Evolutionary conservation across 2,113 vertebrate species (phyloP).

Genomic region (Rhagologus leucostigma): DNA sequence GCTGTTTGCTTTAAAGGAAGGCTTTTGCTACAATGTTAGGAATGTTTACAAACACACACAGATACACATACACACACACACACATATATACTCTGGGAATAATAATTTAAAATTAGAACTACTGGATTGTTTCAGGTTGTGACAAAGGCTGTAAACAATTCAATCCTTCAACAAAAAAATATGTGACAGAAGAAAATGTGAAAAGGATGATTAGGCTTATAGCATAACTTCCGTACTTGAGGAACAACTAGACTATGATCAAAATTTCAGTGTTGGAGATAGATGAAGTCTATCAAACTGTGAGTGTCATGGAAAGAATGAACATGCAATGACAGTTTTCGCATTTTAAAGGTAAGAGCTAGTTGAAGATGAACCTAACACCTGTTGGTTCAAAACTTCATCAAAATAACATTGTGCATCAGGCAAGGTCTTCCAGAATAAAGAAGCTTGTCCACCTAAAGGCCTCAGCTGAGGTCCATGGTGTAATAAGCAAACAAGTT

Average conservation of each 20-base stretch:
- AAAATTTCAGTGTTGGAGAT: not conserved
- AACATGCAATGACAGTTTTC: not conserved
- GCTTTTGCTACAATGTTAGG: not conserved
- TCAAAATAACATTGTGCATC: not conserved
- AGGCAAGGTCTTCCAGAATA: not conserved
- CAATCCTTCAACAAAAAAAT: not conserved
- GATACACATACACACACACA: rapidly evolving
- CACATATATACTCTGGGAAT: not conserved
- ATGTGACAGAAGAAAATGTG: not conserved
- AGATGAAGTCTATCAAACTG: not conserved
- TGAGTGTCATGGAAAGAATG: not conserved
- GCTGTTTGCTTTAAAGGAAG: not conserved
- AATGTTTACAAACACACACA: not conserved
- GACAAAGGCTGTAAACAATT: not conserved
- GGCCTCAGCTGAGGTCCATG: not conserved
- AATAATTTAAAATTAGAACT: not conserved
- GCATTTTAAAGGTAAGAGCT: not conserved
- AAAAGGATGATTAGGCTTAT: not conserved
- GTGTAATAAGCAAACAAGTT: not conserved
- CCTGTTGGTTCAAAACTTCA: not conserved
- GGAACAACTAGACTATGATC: not conserved
- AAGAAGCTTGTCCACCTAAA: not conserved
- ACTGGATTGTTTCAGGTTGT: not conserved
- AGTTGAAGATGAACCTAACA: not conserved
- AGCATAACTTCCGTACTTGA: not conserved